These are phyloP conservation scores for Tangara arthus DNA, from an alignment of 2,797 vertebrate species.

Conservation along the genomic window DNA sequence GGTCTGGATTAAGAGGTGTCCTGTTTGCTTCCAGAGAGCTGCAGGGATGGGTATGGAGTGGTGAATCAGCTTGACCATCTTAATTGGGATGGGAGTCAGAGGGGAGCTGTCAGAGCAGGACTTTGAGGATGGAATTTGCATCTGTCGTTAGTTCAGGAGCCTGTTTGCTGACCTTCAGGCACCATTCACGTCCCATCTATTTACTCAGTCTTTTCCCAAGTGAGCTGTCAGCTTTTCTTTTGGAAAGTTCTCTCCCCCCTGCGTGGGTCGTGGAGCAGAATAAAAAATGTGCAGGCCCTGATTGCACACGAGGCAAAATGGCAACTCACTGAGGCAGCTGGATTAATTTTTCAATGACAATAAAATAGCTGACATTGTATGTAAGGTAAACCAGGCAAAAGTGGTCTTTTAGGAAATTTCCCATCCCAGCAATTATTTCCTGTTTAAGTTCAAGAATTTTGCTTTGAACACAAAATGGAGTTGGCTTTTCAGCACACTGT, in stretches of 20 bases:
- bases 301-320: background rate
- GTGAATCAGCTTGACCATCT: background rate
- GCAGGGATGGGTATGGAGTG: background rate
- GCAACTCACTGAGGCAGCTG: background rate
- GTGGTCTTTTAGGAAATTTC: constrained; percentile 16
- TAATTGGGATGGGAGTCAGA: background rate
- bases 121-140: constrained; percentile 33
- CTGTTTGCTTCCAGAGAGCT: background rate
- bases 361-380: background rate
- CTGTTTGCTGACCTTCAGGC: constrained; percentile 41
- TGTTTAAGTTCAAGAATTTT: constrained; percentile 31
- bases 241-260: background rate
- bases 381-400: background rate
- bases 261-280: background rate
- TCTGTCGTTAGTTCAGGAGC: constrained; percentile 20
- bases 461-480: background rate
- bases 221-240: constrained; percentile 44
- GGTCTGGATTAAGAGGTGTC: background rate
- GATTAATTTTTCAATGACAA: constrained; percentile 53
- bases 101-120: background rate
- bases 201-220: constrained; percentile 35
- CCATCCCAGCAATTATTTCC: constrained; percentile 15
- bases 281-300: constrained; percentile 30
- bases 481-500: background rate
- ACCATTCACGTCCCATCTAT: background rate